Evolutionary conservation across 2,113 vertebrate genomes (phyloP).

Genomic region (Patagioenas fasciata): DNA sequence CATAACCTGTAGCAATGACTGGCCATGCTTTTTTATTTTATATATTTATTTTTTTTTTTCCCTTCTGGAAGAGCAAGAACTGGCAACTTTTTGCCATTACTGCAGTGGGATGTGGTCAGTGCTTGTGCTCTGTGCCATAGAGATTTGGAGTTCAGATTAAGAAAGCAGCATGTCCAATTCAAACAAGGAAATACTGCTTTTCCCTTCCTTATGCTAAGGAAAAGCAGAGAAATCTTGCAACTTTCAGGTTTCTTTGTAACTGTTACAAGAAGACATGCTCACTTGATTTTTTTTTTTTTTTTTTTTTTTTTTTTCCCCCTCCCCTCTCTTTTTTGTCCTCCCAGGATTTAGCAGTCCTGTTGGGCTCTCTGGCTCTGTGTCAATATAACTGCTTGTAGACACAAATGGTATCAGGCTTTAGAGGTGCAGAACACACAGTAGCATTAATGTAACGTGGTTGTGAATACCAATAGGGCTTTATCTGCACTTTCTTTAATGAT

Average conservation of each 20-base stretch:
- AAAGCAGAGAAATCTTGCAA: neutral
- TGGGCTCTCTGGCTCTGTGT: neutral
- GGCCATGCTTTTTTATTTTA: too few relatives aligned
- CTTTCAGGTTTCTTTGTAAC: neutral
- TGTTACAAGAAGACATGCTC: neutral
- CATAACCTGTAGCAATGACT: neutral
- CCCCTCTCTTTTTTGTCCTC: too few relatives aligned
- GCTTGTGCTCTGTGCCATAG: neutral
- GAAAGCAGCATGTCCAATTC: neutral
- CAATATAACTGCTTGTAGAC: neutral
- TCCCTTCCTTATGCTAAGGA: neutral
- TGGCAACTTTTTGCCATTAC: neutral
- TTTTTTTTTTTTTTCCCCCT: neutral
- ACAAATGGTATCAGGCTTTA: neutral
- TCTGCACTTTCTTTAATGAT: neutral
- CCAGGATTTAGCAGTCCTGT: neutral
- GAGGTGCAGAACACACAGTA: neutral
- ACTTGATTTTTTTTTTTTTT: neutral
- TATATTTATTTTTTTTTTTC: too few relatives aligned
- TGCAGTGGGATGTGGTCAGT: neutral
- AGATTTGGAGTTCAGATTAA: neutral
- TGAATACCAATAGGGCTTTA: neutral
- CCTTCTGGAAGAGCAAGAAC: neutral
- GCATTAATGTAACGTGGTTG: neutral
- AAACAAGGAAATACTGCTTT: neutral